Evolutionary conservation across 92 coral and sea anemone genomes (phyloP), one percentile per base, ranked within the genome.

Genomic region (Epizoanthus stellaris): DNA sequence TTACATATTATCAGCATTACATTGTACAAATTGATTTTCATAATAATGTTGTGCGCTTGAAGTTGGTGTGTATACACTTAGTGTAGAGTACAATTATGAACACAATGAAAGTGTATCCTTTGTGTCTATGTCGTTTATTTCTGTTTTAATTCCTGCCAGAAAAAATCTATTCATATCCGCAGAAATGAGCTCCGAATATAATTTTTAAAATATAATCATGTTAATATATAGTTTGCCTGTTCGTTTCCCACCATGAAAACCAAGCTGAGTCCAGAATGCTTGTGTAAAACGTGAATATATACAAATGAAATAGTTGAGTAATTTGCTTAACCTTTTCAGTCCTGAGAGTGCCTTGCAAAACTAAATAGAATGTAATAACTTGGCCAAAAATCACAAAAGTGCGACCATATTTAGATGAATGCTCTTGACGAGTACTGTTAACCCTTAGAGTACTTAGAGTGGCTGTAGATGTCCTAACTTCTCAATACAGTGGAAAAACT

Each of bases 1-100:
- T 47, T 53, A 69, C 43, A 38, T 69, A 69, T 38, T 38, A 15
- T 6, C 11, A 40, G 57, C 12, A 47, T 30, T n/a, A 52, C 72
- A 79, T 43, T 63, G 61, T 63, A 61, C 45, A 79, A 79, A 68
- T 19, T 61, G 23, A 43, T 40, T 43, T 12, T 61, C 61, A 61
- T 58, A 19, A 10, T 49, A 8, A 8, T 62, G 3, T 62, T 77
- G 25, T 61, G 63, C 61, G 63, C 19, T 13, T 62, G 14, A 62
- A 63, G 4, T 39, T 79, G 21, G 12, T 63, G 59, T 19, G 38
- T 42, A 45, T 62, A 62, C 45, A 25, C 6, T n/a, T 63, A 19
- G 30, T 39, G 42, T 12, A 57, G 42, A 54, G 69, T 60, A 16
- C 60, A 40, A 38, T 56, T 59, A 63, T 10, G 25, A 59, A 34